A percentile compares a stretch with the other conserved stretches of the same genome.
Conservation (phyloP, 1,140 invertebrate genomes). For the Lerema accius region DNA sequence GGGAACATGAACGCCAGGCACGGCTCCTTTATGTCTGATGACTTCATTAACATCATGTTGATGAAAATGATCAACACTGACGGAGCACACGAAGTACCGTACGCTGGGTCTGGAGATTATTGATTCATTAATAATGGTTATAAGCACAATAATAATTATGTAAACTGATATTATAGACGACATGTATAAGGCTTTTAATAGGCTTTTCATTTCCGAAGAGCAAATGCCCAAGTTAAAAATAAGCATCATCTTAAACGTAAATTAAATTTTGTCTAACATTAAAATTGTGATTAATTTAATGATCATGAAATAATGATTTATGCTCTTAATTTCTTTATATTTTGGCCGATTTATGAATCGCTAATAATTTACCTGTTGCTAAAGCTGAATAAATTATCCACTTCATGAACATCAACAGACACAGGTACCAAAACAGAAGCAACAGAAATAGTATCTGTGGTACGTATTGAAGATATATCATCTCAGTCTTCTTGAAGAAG, state of each 20-base stretch:
- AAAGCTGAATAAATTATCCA: slow-evolving; percentile 90
- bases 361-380: slow-evolving; percentile 78
- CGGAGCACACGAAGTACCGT: slow-evolving; percentile 88
- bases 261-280: no score
- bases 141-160: no score
- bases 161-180: slow-evolving; percentile 18
- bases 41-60: slow-evolving; percentile 94
- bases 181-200: no score
- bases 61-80: slow-evolving; percentile 96
- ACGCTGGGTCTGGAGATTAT: slow-evolving; percentile 59
- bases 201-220: no score
- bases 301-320: no score
- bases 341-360: neutral
- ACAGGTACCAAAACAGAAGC: slow-evolving; percentile 94
- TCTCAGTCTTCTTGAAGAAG: slow-evolving; percentile 88
- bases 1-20: slow-evolving; percentile 86
- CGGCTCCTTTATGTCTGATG: slow-evolving; percentile 60
- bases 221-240: no score
- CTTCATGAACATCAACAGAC: slow-evolving; percentile 93
- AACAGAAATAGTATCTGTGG: slow-evolving; percentile 94
- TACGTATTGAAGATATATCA: slow-evolving; percentile 93
- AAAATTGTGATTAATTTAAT: no score
- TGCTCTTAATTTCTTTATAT: no score
- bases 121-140: neutral
- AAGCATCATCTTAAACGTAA: no score